Conservation (phyloP, 2,888 invertebrate species). For the Horisme vitalbata region DNA sequence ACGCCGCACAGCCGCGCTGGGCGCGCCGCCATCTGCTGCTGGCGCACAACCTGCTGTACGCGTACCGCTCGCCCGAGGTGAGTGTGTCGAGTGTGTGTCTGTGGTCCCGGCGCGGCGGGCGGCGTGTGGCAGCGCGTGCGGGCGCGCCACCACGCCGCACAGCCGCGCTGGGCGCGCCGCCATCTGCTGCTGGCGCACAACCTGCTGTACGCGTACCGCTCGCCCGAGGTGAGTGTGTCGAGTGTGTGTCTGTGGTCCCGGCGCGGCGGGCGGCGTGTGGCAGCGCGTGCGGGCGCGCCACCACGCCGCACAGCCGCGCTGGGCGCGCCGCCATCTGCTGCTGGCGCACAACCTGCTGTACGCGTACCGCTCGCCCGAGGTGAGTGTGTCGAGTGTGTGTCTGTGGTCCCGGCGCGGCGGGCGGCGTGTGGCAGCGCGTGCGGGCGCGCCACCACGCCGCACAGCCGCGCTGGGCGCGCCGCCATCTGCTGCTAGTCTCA, state of each 20-base stretch:
- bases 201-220: slow-evolving; percentile 59
- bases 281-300: too few species aligned
- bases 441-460: too few species aligned
- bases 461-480: background rate
- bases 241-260: too few species aligned
- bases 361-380: slow-evolving; percentile 45
- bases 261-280: too few species aligned
- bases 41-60: slow-evolving; percentile 61
- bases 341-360: slow-evolving; percentile 61
- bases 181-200: slow-evolving; percentile 58
- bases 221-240: slow-evolving; percentile 15
- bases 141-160: background rate
- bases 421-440: too few species aligned
- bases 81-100: too few species aligned
- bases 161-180: background rate
- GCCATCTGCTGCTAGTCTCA: slow-evolving; percentile 11
- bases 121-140: too few species aligned
- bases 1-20: background rate
- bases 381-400: too few species aligned
- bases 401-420: too few species aligned
- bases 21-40: slow-evolving; percentile 46
- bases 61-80: slow-evolving; percentile 39
- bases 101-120: too few species aligned
- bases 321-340: slow-evolving; percentile 40
- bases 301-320: background rate